Percentiles rank a stretch among this genome's conserved stretches.
These are phyloP conservation scores for Anguilla megastoma DNA, from an alignment of 2,797 vertebrate genomes.

Conservation along the genomic window DNA sequence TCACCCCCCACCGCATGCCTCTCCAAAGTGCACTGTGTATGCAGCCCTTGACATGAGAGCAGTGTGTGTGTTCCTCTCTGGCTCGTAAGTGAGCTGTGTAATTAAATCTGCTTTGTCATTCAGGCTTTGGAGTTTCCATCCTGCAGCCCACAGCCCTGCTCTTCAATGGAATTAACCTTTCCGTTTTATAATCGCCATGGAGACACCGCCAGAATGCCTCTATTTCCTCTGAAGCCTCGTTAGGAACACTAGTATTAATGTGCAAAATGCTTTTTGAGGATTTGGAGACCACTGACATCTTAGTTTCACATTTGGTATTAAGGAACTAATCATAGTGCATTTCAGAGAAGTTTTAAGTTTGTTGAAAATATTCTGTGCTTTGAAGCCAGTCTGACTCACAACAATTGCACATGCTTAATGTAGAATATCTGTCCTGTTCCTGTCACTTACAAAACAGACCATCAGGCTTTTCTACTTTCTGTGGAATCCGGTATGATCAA, in stretches of 20 bases:
- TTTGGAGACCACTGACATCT: constrained; percentile 2
- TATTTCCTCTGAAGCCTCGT: background rate
- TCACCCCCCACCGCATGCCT: background rate
- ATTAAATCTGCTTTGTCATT: constrained; percentile 52
- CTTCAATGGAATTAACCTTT: constrained; percentile 3
- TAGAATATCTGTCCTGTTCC: background rate
- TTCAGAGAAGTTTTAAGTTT: background rate
- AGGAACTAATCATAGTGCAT: constrained; percentile 10
- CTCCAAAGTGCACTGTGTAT: background rate
- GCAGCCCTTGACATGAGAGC: no score
- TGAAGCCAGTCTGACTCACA: background rate
- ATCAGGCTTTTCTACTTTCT: background rate
- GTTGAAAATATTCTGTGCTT: background rate
- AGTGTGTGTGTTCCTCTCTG: background rate
- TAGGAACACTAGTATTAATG: background rate
- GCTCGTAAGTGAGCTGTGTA: constrained; percentile 31
- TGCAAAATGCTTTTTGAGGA: background rate
- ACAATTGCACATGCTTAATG: background rate
- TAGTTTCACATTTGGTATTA: background rate
- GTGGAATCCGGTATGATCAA: background rate
- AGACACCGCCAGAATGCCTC: background rate
- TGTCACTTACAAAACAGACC: background rate
- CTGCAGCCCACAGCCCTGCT: background rate
- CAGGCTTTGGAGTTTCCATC: background rate
- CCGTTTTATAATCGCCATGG: background rate